Conservation (phyloP, 1,140 invertebrate species). For the Leptinotarsa undecemlineata region DNA sequence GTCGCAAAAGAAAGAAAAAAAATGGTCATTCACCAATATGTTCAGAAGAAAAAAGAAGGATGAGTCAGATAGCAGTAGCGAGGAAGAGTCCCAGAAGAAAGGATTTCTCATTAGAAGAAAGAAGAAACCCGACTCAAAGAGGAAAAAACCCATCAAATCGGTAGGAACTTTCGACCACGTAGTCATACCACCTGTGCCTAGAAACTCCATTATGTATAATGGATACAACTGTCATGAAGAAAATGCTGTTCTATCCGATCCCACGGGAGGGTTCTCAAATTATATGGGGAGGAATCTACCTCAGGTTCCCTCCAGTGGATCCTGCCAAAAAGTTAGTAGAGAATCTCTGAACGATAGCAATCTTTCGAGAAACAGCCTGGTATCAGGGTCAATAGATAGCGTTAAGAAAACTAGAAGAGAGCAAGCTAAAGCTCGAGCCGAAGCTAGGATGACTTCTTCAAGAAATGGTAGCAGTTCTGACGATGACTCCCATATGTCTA, state of each 20-base stretch:
- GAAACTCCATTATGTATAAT: constrained; percentile 40
- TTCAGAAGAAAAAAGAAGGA: constrained; percentile 70
- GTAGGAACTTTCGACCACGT: constrained; percentile 49
- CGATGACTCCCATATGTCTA: constrained; percentile 69
- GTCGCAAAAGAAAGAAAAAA: constrained; percentile 62
- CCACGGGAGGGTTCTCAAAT: constrained; percentile 55
- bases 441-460: constrained; percentile 64
- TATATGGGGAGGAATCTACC: constrained; percentile 55
- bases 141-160: constrained; percentile 40
- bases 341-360: constrained; percentile 43
- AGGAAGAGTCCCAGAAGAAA: constrained; percentile 61
- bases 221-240: constrained; percentile 55
- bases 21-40: constrained; percentile 74
- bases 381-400: constrained; percentile 57
- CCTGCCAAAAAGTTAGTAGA: constrained; percentile 26
- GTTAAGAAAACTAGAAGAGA: constrained; percentile 62
- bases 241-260: constrained; percentile 52
- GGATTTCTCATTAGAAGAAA: constrained; percentile 57
- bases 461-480: constrained; percentile 72
- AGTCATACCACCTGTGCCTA: constrained; percentile 40
- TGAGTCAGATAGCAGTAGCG: constrained; percentile 64
- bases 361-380: constrained; percentile 29
- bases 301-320: constrained; percentile 49
- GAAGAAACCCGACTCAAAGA: constrained; percentile 58
- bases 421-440: constrained; percentile 64